A percentile compares a stretch with the other conserved stretches of the same genome.
Conservation (phyloP, 2,888 invertebrate species). For the Camponotus fellah region DNA sequence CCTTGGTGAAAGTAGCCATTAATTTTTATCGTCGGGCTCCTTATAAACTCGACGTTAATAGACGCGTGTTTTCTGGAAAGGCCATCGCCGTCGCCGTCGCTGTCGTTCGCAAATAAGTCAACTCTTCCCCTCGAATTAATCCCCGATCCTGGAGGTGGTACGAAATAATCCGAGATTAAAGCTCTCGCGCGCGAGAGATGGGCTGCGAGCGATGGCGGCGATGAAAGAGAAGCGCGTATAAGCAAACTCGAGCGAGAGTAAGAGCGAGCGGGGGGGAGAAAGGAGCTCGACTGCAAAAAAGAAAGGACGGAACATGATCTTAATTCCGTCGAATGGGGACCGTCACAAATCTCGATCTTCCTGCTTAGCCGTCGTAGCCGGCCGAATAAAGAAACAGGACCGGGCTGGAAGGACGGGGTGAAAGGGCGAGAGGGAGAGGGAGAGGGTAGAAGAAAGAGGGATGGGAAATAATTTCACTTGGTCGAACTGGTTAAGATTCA, state of each 20-base stretch:
- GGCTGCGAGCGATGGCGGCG: slow-evolving; percentile 46
- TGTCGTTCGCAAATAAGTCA: slow-evolving; percentile 69
- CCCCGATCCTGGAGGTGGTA: slow-evolving; percentile 82
- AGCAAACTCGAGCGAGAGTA: slow-evolving; percentile 27
- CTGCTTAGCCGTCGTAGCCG: slow-evolving; percentile 74
- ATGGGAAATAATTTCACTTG: slow-evolving; percentile 78
- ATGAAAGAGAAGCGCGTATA: slow-evolving; percentile 30
- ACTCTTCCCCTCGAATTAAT: slow-evolving; percentile 80
- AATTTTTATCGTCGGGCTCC: slow-evolving; percentile 31
- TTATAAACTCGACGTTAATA: slow-evolving; percentile 17
- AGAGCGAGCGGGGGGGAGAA: slow-evolving; percentile 38
- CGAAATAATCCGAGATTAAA: slow-evolving; percentile 84
- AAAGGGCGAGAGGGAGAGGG: background rate
- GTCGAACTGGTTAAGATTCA: slow-evolving; percentile 82
- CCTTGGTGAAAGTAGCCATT: slow-evolving; percentile 16
- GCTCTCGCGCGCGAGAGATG: slow-evolving; percentile 53
- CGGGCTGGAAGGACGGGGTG: background rate
- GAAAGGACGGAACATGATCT: slow-evolving; percentile 77
- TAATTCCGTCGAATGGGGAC: slow-evolving; percentile 78
- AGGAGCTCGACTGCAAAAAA: slow-evolving; percentile 56
- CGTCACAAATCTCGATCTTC: slow-evolving; percentile 81
- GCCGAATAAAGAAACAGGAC: slow-evolving; percentile 24
- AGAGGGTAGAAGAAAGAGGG: slow-evolving; percentile 30
- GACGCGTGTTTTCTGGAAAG: background rate
- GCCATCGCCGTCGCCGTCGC: background rate